Percentiles rank a stretch among this genome's conserved stretches.
phyloP scores from a whole-genome alignment of 2,113 vertebrate genomes.

The Malurus alboscapulatus region DNA sequence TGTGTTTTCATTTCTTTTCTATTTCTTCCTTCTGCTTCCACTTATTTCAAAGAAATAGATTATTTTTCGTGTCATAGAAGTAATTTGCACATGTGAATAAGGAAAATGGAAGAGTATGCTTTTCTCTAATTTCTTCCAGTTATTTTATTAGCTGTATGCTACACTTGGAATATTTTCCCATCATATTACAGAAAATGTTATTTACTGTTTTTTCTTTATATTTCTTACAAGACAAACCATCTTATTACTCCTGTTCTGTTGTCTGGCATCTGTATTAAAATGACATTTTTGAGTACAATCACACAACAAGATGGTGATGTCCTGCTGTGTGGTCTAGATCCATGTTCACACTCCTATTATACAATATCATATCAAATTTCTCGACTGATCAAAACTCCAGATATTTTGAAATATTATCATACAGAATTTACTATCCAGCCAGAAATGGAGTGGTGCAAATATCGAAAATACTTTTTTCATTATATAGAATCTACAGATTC shows the following conservation, averaged over 20 bases:
- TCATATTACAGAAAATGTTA: neutral
- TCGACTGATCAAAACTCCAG: neutral
- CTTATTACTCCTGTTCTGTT: neutral
- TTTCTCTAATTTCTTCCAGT: neutral
- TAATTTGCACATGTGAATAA: neutral
- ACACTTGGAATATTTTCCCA: neutral
- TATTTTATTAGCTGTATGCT: neutral
- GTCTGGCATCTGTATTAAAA: neutral
- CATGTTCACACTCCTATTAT: neutral
- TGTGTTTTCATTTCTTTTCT: neutral
- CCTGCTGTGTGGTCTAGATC: neutral
- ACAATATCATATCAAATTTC: neutral
- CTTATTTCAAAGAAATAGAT: neutral
- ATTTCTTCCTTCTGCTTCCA: neutral
- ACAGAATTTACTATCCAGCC: neutral
- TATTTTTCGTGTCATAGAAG: neutral
- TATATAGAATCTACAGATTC: neutral
- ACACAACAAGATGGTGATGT: neutral
- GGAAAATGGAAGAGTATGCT: neutral
- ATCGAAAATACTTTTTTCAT: neutral
- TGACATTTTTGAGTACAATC: neutral
- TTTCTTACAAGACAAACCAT: neutral
- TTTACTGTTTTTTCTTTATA: neutral
- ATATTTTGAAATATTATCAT: neutral
- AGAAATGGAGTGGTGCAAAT: neutral